Evolutionary conservation across 2,888 invertebrate genomes (phyloP), one percentile per base, ranked within the genome.

Genomic region (Drosophila mimetica): DNA sequence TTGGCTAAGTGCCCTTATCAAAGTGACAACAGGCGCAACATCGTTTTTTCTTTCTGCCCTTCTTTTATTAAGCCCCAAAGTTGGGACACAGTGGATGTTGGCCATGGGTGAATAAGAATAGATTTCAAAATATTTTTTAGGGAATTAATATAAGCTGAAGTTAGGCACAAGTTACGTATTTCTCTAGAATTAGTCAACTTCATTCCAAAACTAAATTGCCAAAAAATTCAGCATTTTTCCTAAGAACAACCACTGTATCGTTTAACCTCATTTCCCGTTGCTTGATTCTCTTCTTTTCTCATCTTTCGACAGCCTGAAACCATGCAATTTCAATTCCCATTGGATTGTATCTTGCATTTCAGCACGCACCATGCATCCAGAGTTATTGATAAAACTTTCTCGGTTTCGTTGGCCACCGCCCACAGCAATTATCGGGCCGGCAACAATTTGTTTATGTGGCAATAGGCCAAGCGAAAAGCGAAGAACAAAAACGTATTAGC

Each of bases 1-100:
- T 88, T 83, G 78, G 55, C 67, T 73, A 86, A 86, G 82, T 86
- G 83, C 74, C 85, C 76, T 86, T 88, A 88, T 86, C 89, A 84
- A 79, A 79, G 77, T 75, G 77, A 86, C 74, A 85, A 77, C 88
- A 85, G 88, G 86, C 88, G 54, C 86, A 54, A 54, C 70, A 58
- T 59, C 47, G 65, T 41, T 47, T 48, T 41, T 28, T 41, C 51
- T 57, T 36, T 37, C 41, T 36, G n/a, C 53, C 39, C 32, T 32
- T 47, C 25, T 34, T 54, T 22, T 46, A 58, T 70, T 50, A 3
- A 47, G 53, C 39, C 32, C 20, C 58, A 28, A 37, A 46, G 67
- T 51, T 28, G 37, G 22, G 42, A 58, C 60, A 42, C 34, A 51
- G 28, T 34, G n/a, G 7, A 13, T 16, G 30, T 44, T 16, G 20